Base-by-base conservation (phyloP, 2,797 vertebrate genomes). In the Remorina albescens region DNA sequence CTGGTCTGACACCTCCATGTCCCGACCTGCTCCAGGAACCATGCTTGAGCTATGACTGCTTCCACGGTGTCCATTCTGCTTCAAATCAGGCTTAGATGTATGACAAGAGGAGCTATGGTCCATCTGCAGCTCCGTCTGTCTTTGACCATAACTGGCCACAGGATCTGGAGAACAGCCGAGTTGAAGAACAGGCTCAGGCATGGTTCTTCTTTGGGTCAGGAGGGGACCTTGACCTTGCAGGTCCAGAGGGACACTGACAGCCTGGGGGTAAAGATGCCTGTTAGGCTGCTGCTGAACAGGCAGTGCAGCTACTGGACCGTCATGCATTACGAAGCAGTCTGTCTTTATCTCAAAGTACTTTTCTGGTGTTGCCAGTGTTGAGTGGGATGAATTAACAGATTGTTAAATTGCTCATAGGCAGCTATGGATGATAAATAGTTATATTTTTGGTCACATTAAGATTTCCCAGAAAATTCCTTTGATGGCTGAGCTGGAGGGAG, bases 171-270 rank as follows among this genome's bases (percentile, higher is more conserved):
- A 32, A 30, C 44, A 39, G 2, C 26, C 72, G 1, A 71, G 53
- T 63, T 75, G 44, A 42, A 75, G 71, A 46, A 44, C 85, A 67
- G 82, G 87, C 55, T 79, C 80, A 81, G 89, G 88, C 89, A 85
- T 85, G 83, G 51, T n/a, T 50, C 16, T 54, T 32, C 54, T 26
- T 65, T 58, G 67, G 80, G 58, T 42, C 53, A 58, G 37, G 30
- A 63, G 53, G 25, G 70, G 64, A 61, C 57, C 74, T 81, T 75
- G 39, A 71, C 74, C 72, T 71, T 69, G 74, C 60, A 50, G 72
- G 71, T 85, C 56, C 67, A 70, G 54, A 44, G 79, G 25, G 58
- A 64, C 70, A 44, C 30, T 30, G 58, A 77, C 66, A 56, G 86
- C 75, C 74, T 53, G 58, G 8, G 61, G 86, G 65, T 49, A 42